A percentile compares a stretch with the other conserved stretches of the same genome.
phyloP scores from a whole-genome alignment of 2,888 invertebrate genomes.

The Spisula subtruncata region DNA sequence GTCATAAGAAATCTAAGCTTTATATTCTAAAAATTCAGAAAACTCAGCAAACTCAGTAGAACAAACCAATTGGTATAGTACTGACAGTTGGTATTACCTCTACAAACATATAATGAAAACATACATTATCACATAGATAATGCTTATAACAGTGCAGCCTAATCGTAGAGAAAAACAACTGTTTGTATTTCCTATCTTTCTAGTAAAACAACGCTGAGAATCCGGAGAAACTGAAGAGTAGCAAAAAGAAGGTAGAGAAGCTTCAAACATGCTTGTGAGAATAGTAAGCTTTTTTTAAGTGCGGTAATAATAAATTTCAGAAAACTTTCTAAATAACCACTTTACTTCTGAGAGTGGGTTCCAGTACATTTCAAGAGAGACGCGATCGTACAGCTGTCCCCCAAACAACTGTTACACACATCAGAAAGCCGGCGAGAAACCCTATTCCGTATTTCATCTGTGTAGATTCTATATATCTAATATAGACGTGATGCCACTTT shows the following conservation, averaged over 20 bases:
- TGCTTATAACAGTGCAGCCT: not conserved
- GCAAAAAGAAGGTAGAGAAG: not conserved
- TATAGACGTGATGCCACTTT: slow-evolving; percentile 45
- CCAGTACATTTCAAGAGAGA: slow-evolving; percentile 60
- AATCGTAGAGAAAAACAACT: not conserved
- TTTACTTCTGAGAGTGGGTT: slow-evolving; percentile 51
- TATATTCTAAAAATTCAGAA: no score
- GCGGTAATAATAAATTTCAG: slow-evolving; percentile 12
- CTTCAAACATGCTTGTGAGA: not conserved
- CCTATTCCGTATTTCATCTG: slow-evolving; percentile 33
- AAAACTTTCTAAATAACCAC: slow-evolving; percentile 56
- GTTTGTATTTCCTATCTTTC: slow-evolving; percentile 1
- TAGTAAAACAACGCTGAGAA: not conserved
- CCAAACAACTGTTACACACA: slow-evolving; percentile 42
- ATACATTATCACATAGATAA: slow-evolving; percentile 17
- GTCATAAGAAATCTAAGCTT: not conserved
- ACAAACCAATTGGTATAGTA: slow-evolving; percentile 13
- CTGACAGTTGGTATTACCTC: slow-evolving; percentile 14
- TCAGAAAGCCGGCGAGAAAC: slow-evolving; percentile 17
- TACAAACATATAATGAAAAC: slow-evolving; percentile 24
- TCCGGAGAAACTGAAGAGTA: not conserved
- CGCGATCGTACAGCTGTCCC: slow-evolving; percentile 46
- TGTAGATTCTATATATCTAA: slow-evolving; percentile 39
- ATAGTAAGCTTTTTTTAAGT: slow-evolving; percentile 22
- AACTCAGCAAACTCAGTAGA: not conserved